phyloP scores from a whole-genome alignment of 2,113 vertebrate genomes.

The Aptenodytes patagonicus region DNA sequence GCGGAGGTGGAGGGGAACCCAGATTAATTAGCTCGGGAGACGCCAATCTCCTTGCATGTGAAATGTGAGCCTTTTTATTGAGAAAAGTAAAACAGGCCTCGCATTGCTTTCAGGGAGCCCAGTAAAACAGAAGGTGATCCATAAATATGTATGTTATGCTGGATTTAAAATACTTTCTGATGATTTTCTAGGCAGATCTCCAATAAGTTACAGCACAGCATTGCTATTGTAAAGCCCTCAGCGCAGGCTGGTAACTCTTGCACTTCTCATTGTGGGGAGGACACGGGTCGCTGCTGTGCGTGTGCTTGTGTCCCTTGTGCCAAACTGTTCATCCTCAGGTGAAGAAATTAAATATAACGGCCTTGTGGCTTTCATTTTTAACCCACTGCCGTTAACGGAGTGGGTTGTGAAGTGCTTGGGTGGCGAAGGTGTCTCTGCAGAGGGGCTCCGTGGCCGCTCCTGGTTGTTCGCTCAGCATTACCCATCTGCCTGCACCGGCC shows the following conservation, averaged over 20 bases:
- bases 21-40: slow-evolving; percentile 69
- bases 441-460: accelerated
- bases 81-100: slow-evolving; percentile 66
- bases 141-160: slow-evolving; percentile 53
- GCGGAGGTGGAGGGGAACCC: slow-evolving; percentile 75
- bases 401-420: not conserved
- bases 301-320: not conserved
- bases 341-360: accelerated
- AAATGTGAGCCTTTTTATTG: slow-evolving; percentile 69
- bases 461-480: not conserved
- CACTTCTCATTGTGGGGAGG: not conserved
- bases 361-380: not conserved
- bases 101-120: slow-evolving; percentile 61
- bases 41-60: slow-evolving; percentile 64
- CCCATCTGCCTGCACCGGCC: not conserved
- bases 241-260: not conserved
- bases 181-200: slow-evolving; percentile 73
- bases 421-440: not conserved
- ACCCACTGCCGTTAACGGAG: not conserved
- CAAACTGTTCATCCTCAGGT: not conserved
- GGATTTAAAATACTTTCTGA: slow-evolving; percentile 58
- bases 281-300: accelerated
- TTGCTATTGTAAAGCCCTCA: not conserved
- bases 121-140: slow-evolving; percentile 72
- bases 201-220: slow-evolving; percentile 42